Base-by-base conservation (phyloP, 2,113 vertebrate genomes). In the Sturnus vulgaris region DNA sequence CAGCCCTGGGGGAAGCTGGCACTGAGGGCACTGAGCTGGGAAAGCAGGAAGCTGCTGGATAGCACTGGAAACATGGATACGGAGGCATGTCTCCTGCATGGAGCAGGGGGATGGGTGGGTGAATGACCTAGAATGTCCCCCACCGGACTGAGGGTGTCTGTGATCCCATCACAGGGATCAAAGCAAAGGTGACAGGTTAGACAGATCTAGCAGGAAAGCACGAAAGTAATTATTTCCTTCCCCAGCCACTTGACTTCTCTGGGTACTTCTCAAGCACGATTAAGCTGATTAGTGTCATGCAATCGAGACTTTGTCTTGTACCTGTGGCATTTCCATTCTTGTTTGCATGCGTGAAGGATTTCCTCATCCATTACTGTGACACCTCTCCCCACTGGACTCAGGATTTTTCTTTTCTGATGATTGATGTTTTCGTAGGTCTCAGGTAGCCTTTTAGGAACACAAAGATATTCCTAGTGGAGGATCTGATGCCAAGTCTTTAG, bases 241-340 rank as follows among this genome's bases (percentile, higher is more conserved):
- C 50, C 33, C 5, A 24, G 31, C 46, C 57, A 39, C 81, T 94
- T 93, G 85, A 31, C 72, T 94, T 90, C 77, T 92, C 75, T 83
- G 83, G 65, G 46, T 44, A 23, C 46, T 88, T 83, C 68, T 73
- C 19, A 50, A 91, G 55, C 4, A 8, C 0, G 6, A 94, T 91
- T 97, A 94, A 94, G 78, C 40, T 88, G 89, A 93, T 96, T 93
- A 96, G 40, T 76, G 79, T 91, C 55, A 49, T 6, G 57, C 61
- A 79, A 71, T 86, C 70, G 61, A 91, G 78, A 64, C 28, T 93
- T 93, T 86, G 69, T 57, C 83, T 85, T 75, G 33, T 92, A 91
- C 82, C 73, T 82, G 23, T 31, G 50, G 77, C 46, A 57, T 64
- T 83, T 89, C 72, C n/a, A 30, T 89, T 86, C 72, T 71, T 65